A percentile compares a stretch with the other conserved stretches of the same genome.
Evolutionary conservation across 2,113 vertebrate species (phyloP).

Genomic region (Zosterops lateralis): DNA sequence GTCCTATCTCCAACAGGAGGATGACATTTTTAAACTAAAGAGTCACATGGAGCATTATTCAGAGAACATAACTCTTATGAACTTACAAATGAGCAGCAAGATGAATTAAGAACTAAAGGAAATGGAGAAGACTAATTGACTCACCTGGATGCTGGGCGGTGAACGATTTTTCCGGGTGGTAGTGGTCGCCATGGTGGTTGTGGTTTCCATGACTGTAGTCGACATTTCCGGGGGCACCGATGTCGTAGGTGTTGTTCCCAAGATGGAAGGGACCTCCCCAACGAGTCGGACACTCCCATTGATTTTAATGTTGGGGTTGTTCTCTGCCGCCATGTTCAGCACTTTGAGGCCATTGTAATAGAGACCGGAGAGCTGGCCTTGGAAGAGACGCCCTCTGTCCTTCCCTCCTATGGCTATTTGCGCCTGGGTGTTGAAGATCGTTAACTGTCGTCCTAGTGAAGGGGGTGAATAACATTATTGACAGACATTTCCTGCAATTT

Average conservation of each 20-base stretch:
- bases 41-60: not conserved
- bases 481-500: conserved; percentile 44
- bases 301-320: conserved; percentile 91
- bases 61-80: not conserved
- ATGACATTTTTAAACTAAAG: not conserved
- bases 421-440: conserved; percentile 99
- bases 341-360: conserved; percentile 99
- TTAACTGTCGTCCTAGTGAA: conserved; percentile 93
- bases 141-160: conserved; percentile 90
- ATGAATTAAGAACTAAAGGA: not conserved
- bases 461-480: conserved; percentile 77
- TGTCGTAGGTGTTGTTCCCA: conserved; percentile 89
- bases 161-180: conserved; percentile 95
- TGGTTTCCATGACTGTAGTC: conserved; percentile 97
- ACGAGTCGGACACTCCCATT: conserved; percentile 95
- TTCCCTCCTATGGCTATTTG: conserved; percentile 96
- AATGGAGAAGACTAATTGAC: not conserved
- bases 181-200: conserved; percentile 94
- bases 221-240: conserved; percentile 95
- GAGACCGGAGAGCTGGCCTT: conserved; percentile 96
- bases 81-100: not conserved
- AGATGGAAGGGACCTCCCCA: conserved; percentile 88
- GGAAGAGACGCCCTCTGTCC: conserved; percentile 93
- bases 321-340: conserved; percentile 95
- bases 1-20: not conserved